Conservation (phyloP, 2,888 invertebrate genomes). For the Catocala nupta region DNA sequence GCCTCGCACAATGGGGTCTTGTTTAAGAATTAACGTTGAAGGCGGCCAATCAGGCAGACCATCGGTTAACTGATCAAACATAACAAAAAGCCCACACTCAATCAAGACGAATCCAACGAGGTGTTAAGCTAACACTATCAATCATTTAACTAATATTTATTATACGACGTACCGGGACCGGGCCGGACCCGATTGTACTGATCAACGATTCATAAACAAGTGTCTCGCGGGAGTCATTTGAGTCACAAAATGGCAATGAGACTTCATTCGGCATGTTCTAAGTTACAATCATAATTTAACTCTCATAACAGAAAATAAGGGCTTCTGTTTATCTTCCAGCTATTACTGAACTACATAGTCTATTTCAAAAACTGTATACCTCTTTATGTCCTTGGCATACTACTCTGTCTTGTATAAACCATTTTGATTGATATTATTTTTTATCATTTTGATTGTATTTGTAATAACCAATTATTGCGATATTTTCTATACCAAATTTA, state of each 20-base stretch:
- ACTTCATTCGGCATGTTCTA: no score
- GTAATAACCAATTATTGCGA: no score
- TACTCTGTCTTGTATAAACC: no score
- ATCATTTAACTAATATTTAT: conserved; percentile 63
- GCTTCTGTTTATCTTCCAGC: no score
- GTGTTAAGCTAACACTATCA: conserved; percentile 83
- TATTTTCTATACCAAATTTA: no score
- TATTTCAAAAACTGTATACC: no score
- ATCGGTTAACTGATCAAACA: conserved; percentile 84
- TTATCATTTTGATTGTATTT: no score
- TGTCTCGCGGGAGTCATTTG: neutral
- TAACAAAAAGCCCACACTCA: conserved; percentile 84
- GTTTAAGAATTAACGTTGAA: conserved; percentile 81
- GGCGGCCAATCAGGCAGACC: conserved; percentile 78
- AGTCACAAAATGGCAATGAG: neutral
- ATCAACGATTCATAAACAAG: neutral
- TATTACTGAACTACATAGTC: no score
- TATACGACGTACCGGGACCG: conserved; percentile 50
- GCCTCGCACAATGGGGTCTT: conserved; percentile 74
- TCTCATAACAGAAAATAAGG: no score
- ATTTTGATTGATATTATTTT: no score
- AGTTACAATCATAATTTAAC: no score
- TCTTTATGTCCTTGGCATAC: no score
- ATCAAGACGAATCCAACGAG: conserved; percentile 81
- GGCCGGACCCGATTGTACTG: conserved; percentile 16